Evolutionary conservation across 2,797 vertebrate genomes (phyloP).

Genomic region (Neomorphus geoffroyi): DNA sequence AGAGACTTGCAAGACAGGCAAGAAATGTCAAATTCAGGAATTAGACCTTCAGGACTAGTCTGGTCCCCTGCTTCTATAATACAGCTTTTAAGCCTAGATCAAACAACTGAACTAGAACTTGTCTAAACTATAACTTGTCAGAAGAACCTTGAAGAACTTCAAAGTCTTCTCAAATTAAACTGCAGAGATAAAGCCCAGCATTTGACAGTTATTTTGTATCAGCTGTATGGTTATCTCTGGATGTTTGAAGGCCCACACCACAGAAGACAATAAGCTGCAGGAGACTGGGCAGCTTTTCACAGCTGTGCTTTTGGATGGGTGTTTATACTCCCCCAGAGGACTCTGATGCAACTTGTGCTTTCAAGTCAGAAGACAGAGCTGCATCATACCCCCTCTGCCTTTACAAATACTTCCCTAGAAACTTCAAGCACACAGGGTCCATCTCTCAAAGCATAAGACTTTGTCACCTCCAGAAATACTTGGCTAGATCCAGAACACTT

Average conservation of each 20-base stretch:
- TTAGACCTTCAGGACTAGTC: background rate
- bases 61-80: background rate
- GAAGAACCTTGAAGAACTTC: background rate
- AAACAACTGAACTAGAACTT: background rate
- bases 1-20: background rate
- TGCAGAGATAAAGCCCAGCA: background rate
- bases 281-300: background rate
- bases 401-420: background rate
- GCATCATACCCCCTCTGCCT: background rate
- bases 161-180: background rate
- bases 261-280: background rate
- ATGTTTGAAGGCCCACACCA: background rate
- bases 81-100: background rate
- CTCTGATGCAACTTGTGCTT: background rate
- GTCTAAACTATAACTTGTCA: background rate
- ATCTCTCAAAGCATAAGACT: background rate
- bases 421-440: background rate
- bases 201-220: background rate
- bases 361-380: background rate
- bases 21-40: background rate
- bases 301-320: background rate
- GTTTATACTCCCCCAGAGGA: background rate
- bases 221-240: rapidly evolving
- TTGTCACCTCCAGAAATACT: background rate
- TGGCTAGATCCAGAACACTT: background rate